Conservation (phyloP, 1,140 invertebrate species). For the Trachymyrmex septentrionalis region DNA sequence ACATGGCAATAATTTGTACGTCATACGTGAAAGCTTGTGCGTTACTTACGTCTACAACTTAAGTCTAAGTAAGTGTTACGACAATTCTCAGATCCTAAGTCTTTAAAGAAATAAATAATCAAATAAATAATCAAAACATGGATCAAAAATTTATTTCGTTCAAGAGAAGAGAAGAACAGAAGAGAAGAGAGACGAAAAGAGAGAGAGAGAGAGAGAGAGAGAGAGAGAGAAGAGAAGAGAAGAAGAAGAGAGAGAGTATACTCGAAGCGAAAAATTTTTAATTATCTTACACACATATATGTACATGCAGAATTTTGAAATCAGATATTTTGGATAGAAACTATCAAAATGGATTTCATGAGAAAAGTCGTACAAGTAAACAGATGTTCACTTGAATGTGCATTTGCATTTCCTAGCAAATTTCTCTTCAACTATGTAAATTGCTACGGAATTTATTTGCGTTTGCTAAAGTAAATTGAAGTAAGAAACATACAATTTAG, state of each 20-base stretch:
- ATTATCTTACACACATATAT: neutral
- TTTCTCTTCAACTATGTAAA: constrained; percentile 17
- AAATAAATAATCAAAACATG: neutral
- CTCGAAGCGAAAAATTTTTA: neutral
- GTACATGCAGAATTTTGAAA: neutral
- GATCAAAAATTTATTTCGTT: neutral
- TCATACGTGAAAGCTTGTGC: too few relatives aligned
- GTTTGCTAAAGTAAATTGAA: constrained; percentile 13
- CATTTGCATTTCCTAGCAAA: constrained; percentile 8
- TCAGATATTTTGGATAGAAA: neutral
- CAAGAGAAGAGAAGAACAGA: too few relatives aligned
- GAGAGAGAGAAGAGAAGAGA: too few relatives aligned
- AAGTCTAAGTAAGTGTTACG: too few relatives aligned
- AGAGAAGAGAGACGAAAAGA: too few relatives aligned
- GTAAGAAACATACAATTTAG: neutral
- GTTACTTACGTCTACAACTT: too few relatives aligned
- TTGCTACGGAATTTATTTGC: constrained; percentile 17
- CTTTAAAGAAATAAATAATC: neutral
- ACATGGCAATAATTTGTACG: too few relatives aligned
- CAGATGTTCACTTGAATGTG: neutral
- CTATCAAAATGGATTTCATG: neutral
- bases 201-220: too few relatives aligned
- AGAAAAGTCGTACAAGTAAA: neutral
- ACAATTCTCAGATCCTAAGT: neutral
- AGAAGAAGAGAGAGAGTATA: too few relatives aligned